Base-by-base conservation (phyloP, 2,888 invertebrate species). In the Sesia apiformis region DNA sequence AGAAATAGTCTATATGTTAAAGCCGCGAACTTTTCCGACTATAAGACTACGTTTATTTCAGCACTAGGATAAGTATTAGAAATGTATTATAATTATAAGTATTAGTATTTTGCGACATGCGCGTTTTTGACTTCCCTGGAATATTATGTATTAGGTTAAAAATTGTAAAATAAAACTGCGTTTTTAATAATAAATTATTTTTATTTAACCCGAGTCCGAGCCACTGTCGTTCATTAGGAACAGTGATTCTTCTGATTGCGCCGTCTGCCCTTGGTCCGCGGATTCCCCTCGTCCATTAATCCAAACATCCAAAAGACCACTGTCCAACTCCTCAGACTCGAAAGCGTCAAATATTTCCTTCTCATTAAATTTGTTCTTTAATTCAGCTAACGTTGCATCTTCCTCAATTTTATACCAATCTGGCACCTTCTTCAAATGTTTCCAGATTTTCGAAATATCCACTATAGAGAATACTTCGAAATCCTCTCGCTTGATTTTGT, bases 271-370 rank as follows among this genome's bases (percentile, higher is more conserved):
- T 23, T 61, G 56, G 3, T 68, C 57, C 1, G 61, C 50, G 1
- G 61, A 60, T 50, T 58, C 7, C 63, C 60, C 7, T 23, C 23
- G 23, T 61, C 62, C 61, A 8, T 70, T 72, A 3, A 58, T 53
- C 87, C 89, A 89, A 6, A 74, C 67, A 39, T 87, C 86, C 23
- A 81, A 58, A 4, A 89, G 66, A 0, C 78, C 84, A 3, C 66
- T 61, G 53, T 86, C 85, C 0, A 88, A 54, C 23, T 81, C 77
- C 54, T 76, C 78, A 1, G 78, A 78, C 8, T 77, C 75, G 63
- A 78, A 84, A 0, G 69, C 64, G 0, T 81, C 72, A 8, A 60
- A 57, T 39, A 86, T 74, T 61, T 85, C 81, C n/a, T 77, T 58
- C 56, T 83, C 78, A 57, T 72, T 71, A 55, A 75, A 80, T 23